Base-by-base conservation (phyloP, 2,888 invertebrate genomes). In the Mactromeris polynyma region DNA sequence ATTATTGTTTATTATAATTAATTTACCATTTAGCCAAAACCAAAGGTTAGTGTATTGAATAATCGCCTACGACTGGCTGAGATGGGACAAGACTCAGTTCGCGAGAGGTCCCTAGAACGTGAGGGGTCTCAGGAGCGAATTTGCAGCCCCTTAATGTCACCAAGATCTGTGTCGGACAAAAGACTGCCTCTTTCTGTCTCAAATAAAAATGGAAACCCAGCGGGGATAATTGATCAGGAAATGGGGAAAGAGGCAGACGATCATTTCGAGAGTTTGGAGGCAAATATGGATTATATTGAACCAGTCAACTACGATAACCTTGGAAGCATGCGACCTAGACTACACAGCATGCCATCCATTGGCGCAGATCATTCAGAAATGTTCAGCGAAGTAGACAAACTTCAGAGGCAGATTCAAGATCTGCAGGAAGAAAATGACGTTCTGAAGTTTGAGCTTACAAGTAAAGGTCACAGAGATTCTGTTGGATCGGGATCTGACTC, bases 401-500 rank as follows among this genome's bases (percentile, higher is more conserved):
- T 91, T 89, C 91, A 91, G 89, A 90, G 85, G 38, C 91, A 91
- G 87, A 91, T 92, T 26, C 79, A 87, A 31, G 92, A 92, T 42
- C 90, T 95, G 11, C 91, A 92, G 33, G 93, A 94, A 19, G 94
- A 94, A 84, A 95, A 95, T 83, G 83, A 92, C 11, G 88, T 91
- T 31, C 90, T 95, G 31, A 93, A 93, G 42, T 90, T 88, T 31
- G 92, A 93, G 69, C 85, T 94, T 21, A 89, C 85, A 42, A 90
- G 92, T 33, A 91, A 88, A 83, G 86, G 92, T 84, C 89, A 91
- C 79, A 90, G 86, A 31, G 92, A 93, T 73, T 89, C 90, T 19
- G 90, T 92, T 33, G 81, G 85, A 46, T 88, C 91, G 42, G 90
- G 88, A 31, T 90, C 89, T 83, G 92, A 93, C 80, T 89, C 88